These are phyloP conservation scores for Synanthedon tipuliformis DNA, from an alignment of 2,888 invertebrate species.

Conservation along the genomic window DNA sequence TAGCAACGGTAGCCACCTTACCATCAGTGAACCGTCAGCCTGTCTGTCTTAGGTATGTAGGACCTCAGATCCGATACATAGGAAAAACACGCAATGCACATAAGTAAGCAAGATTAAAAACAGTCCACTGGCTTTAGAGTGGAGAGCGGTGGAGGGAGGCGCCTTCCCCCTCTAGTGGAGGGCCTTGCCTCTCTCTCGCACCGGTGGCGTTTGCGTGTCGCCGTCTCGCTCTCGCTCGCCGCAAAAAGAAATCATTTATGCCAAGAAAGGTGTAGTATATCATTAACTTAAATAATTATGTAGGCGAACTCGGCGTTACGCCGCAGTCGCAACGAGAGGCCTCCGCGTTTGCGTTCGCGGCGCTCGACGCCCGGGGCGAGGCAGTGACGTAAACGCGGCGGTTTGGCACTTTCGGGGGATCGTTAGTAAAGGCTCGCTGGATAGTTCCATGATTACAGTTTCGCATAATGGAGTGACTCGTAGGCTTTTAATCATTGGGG, in stretches of 20 bases:
- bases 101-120: constrained; percentile 52
- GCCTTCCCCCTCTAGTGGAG: constrained; percentile 24
- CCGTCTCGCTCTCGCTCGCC: constrained; percentile 23
- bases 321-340: constrained; percentile 11
- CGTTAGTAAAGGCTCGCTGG: constrained; percentile 13
- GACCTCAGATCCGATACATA: background rate
- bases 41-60: background rate
- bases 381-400: constrained; percentile 19
- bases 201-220: constrained; percentile 1
- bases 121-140: constrained; percentile 33
- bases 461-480: constrained; percentile 52
- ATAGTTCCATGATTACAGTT: constrained; percentile 59
- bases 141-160: constrained; percentile 29
- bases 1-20: no score
- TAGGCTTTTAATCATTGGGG: constrained; percentile 62
- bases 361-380: background rate
- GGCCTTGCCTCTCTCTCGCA: constrained; percentile 19
- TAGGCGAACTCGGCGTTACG: constrained; percentile 22
- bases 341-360: constrained; percentile 18
- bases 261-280: constrained; percentile 57
- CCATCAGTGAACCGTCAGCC: no score
- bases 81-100: constrained; percentile 7
- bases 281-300: constrained; percentile 68
- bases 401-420: constrained; percentile 9
- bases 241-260: constrained; percentile 54